A percentile compares a stretch with the other conserved stretches of the same genome.
Evolutionary conservation across 1,140 invertebrate genomes (phyloP).

Genomic region (Drosophila ogumai): DNA sequence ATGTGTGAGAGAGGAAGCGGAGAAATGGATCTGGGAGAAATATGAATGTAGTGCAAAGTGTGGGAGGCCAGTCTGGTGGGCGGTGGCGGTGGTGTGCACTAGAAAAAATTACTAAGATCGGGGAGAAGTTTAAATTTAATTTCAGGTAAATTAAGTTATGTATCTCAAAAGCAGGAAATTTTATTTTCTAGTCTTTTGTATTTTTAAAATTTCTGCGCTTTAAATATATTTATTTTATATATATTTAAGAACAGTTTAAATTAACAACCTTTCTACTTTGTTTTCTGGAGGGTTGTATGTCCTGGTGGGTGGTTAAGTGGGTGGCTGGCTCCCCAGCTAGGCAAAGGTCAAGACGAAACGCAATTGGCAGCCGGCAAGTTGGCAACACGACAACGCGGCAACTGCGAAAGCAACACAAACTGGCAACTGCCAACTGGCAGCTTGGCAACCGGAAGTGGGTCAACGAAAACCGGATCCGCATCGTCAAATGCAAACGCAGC

Average conservation of each 20-base stretch:
- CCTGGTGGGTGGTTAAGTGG: constrained; percentile 13
- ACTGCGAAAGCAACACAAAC: constrained; percentile 13
- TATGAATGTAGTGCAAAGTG: constrained; percentile 79
- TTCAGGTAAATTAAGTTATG: background rate
- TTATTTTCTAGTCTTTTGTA: background rate
- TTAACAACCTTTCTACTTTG: background rate
- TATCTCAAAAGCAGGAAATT: background rate
- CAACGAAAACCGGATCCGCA: constrained; percentile 79
- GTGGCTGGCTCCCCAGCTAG: constrained; percentile 28
- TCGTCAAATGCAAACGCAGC: constrained; percentile 66
- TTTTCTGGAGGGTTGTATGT: background rate
- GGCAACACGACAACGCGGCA: constrained; percentile 30
- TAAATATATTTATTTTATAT: too few species aligned
- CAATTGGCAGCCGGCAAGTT: constrained; percentile 42
- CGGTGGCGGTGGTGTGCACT: constrained; percentile 4
- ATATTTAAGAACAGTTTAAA: too few species aligned
- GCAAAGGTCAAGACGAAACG: constrained; percentile 68
- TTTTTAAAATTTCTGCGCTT: background rate
- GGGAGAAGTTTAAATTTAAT: background rate
- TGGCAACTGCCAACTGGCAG: constrained; percentile 48
- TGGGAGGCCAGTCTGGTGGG: constrained; percentile 53
- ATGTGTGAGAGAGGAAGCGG: constrained; percentile 40
- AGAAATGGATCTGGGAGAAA: constrained; percentile 47
- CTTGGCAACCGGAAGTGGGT: constrained; percentile 75
- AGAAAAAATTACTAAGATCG: constrained; percentile 6